Percentiles rank a stretch among this genome's conserved stretches.
These are phyloP conservation scores for Patella vulgata DNA, from an alignment of 1,140 invertebrate species.

Conservation along the genomic window DNA sequence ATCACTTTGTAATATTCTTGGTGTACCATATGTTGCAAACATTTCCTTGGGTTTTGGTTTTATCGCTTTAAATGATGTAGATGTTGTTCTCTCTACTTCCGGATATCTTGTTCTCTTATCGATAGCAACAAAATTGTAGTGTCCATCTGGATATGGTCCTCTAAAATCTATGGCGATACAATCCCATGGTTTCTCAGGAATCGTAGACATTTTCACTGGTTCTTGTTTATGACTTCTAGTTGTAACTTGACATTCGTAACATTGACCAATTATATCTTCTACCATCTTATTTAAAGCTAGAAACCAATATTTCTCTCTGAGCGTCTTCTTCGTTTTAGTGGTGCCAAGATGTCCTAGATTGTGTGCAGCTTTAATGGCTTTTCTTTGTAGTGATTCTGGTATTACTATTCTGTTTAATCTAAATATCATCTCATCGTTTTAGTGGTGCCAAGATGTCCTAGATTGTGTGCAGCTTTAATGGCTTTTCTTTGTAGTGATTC, in stretches of 20 bases:
- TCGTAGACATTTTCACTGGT: slow-evolving; percentile 7
- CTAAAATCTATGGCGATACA: slow-evolving; percentile 42
- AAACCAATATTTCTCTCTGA: slow-evolving; percentile 37
- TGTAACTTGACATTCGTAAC: slow-evolving; percentile 29
- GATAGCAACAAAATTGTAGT: slow-evolving; percentile 37
- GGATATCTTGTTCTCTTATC: slow-evolving; percentile 47
- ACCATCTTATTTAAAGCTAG: slow-evolving; percentile 24
- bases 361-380: slow-evolving; percentile 27
- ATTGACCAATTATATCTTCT: slow-evolving; percentile 25
- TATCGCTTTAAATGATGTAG: slow-evolving; percentile 14
- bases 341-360: slow-evolving; percentile 33
- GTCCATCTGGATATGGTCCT: slow-evolving; percentile 31
- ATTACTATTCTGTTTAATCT: slow-evolving; percentile 28
- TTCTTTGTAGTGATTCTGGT: slow-evolving; percentile 21
- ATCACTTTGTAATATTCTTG: slow-evolving; percentile 26
- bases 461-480: slow-evolving; percentile 28
- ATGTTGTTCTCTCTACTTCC: slow-evolving; percentile 25
- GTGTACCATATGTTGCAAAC: slow-evolving; percentile 32
- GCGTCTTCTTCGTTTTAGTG: slow-evolving; percentile 39
- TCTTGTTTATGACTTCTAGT: slow-evolving; percentile 20
- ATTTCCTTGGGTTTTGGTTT: slow-evolving; percentile 15
- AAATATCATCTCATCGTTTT: slow-evolving; percentile 38
- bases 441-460: slow-evolving; percentile 32
- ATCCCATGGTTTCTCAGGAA: slow-evolving; percentile 38
- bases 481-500: slow-evolving; percentile 16